Evolutionary conservation across 2,888 invertebrate species (phyloP).

Genomic region (Sinohyriopsis cumingii): DNA sequence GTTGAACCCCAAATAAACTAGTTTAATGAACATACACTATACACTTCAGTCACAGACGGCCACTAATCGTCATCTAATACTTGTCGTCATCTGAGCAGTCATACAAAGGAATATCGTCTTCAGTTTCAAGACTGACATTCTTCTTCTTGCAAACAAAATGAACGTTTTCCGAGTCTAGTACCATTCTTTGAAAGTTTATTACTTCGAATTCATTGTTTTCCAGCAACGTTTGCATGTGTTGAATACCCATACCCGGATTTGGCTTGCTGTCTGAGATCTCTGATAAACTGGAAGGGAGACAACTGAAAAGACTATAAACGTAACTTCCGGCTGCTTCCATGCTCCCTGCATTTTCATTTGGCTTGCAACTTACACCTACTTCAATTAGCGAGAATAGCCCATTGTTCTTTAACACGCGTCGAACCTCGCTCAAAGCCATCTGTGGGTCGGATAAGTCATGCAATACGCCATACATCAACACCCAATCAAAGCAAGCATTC

Average conservation of each 20-base stretch:
- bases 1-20: no score
- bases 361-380: background rate
- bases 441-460: background rate
- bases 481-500: conserved; percentile 2
- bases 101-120: no score
- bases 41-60: no score
- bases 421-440: background rate
- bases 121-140: background rate
- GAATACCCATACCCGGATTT: background rate
- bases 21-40: no score
- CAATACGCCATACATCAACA: conserved; percentile 3
- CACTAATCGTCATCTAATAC: no score
- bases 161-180: background rate
- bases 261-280: background rate
- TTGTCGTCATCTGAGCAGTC: no score
- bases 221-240: background rate
- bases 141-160: background rate
- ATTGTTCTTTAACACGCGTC: conserved; percentile 1
- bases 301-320: background rate
- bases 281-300: background rate
- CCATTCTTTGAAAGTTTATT: background rate
- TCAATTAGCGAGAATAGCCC: background rate
- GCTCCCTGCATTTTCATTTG: background rate
- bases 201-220: background rate
- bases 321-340: background rate